phyloP scores from a whole-genome alignment of 1,140 invertebrate species.

The Colletes latitarsis region DNA sequence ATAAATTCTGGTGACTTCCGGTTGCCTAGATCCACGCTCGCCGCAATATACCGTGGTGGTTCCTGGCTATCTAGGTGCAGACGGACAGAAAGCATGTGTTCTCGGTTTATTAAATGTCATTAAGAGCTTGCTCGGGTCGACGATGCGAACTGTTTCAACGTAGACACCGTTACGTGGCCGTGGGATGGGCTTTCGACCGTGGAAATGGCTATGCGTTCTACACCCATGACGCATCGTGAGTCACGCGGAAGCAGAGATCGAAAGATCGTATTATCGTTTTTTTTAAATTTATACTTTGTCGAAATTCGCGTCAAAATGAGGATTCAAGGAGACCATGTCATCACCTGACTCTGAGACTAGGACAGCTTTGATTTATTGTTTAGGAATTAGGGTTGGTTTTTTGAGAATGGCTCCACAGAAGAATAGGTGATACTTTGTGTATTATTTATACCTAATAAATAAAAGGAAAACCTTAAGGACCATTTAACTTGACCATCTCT shows the following conservation, averaged over 20 bases:
- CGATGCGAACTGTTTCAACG: not conserved
- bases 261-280: not conserved
- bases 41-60: conserved; percentile 6
- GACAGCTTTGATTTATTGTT: too few relatives aligned
- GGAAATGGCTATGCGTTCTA: not conserved
- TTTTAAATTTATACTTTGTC: not conserved
- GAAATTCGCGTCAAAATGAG: too few relatives aligned
- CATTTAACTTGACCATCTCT: too few relatives aligned
- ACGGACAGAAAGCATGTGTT: not conserved
- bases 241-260: not conserved
- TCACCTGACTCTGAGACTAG: too few relatives aligned
- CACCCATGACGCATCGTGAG: not conserved
- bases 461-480: too few relatives aligned
- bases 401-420: too few relatives aligned
- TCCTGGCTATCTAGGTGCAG: not conserved
- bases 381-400: too few relatives aligned
- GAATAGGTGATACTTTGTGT: too few relatives aligned
- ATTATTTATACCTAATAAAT: too few relatives aligned
- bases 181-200: not conserved
- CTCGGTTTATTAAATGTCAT: conserved; percentile 24
- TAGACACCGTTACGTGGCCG: not conserved
- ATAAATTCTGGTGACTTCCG: conserved; percentile 45
- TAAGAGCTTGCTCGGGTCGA: not conserved
- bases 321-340: too few relatives aligned
- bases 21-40: conserved; percentile 15